Evolutionary conservation across 2,888 invertebrate species (phyloP).

Genomic region (Scaptomyza polygonia): DNA sequence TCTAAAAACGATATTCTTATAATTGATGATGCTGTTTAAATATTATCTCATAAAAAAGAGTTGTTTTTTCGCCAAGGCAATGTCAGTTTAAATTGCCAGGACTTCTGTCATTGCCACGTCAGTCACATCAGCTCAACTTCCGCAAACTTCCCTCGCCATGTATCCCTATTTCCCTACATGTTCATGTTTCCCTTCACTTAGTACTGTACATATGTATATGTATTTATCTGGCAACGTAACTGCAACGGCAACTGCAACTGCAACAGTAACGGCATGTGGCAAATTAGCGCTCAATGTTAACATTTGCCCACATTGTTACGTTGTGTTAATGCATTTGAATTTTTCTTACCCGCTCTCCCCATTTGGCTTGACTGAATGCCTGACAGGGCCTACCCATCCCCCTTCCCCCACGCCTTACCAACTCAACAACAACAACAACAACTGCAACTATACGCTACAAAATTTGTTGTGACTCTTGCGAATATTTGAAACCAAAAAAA

Average conservation of each 20-base stretch:
- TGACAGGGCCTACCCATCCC: neutral
- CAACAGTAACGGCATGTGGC: constrained; percentile 47
- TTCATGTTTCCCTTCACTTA: neutral
- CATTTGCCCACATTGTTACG: constrained; percentile 73
- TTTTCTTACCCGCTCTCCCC: constrained; percentile 27
- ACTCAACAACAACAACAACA: neutral
- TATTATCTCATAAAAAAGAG: too few species aligned
- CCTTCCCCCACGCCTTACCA: neutral
- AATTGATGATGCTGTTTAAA: neutral
- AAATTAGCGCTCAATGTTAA: constrained; percentile 75
- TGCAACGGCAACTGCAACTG: constrained; percentile 25
- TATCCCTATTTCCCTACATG: neutral
- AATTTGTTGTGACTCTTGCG: neutral
- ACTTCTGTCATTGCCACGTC: constrained; percentile 27
- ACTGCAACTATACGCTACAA: neutral
- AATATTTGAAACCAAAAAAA: neutral
- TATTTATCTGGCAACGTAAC: constrained; percentile 4
- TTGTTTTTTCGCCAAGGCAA: neutral
- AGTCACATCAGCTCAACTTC: constrained; percentile 8
- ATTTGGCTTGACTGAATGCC: constrained; percentile 1
- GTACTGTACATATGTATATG: neutral
- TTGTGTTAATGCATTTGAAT: constrained; percentile 74
- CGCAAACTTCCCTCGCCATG: neutral
- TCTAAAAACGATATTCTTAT: too few species aligned
- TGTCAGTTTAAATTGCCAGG: constrained; percentile 31